phyloP scores from a whole-genome alignment of 2,888 invertebrate species.

The Leptarthrus brevirostris region DNA sequence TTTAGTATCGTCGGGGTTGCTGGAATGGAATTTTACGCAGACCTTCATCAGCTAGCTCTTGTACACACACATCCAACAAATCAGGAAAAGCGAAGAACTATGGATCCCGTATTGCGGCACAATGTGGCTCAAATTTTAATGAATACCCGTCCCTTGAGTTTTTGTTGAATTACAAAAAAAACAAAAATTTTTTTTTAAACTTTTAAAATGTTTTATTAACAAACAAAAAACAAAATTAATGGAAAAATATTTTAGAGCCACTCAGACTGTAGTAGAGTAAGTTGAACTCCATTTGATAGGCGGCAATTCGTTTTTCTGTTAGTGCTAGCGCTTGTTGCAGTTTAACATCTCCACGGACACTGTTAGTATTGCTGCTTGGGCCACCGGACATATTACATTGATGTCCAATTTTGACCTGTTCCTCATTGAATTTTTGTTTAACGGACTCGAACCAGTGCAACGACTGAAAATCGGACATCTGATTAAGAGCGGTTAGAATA shows the following conservation, averaged over 20 bases:
- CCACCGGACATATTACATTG: conserved; percentile 69
- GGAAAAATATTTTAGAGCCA: conserved; percentile 95
- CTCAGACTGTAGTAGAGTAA: conserved; percentile 90
- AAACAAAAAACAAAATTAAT: conserved; percentile 66
- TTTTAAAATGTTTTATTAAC: neutral
- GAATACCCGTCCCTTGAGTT: conserved; percentile 65
- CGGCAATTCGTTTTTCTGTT: conserved; percentile 85
- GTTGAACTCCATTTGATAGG: conserved; percentile 87
- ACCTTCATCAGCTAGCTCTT: conserved; percentile 77
- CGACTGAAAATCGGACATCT: conserved; percentile 87
- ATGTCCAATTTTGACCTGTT: conserved; percentile 70
- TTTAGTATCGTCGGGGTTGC: conserved; percentile 69
- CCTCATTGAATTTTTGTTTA: conserved; percentile 76
- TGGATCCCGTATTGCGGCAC: conserved; percentile 64
- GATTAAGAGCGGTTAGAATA: conserved; percentile 88
- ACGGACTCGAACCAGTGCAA: conserved; percentile 96
- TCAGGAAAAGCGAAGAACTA: conserved; percentile 61
- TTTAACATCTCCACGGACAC: conserved; percentile 80
- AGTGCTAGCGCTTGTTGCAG: conserved; percentile 92
- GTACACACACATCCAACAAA: conserved; percentile 68
- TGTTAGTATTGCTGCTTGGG: conserved; percentile 84
- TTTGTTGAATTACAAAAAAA: conserved; percentile 61
- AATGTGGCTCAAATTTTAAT: conserved; percentile 64
- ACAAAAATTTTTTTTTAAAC: neutral
- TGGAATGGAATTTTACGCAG: conserved; percentile 74